phyloP scores from a whole-genome alignment of 2,888 invertebrate genomes.

The Hydrotaea diabolus region DNA sequence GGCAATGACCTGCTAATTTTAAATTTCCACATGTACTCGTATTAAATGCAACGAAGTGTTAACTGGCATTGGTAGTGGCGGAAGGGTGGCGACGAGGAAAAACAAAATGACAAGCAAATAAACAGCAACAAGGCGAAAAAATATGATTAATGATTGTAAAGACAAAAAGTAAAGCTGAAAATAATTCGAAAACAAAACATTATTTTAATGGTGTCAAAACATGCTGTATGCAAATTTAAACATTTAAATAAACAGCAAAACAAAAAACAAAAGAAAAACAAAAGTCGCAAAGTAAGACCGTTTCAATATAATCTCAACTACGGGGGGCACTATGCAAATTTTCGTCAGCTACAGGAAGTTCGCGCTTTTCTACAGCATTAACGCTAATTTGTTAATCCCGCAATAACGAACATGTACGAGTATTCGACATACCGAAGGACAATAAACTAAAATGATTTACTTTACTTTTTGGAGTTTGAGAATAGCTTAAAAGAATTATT shows the following conservation, averaged over 20 bases:
- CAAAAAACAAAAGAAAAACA: too few relatives aligned
- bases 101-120: background rate
- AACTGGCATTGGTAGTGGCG: background rate
- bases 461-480: too few relatives aligned
- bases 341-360: too few relatives aligned
- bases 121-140: background rate
- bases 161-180: background rate
- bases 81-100: background rate
- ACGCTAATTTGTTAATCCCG: too few relatives aligned
- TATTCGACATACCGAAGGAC: too few relatives aligned
- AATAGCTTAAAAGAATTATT: too few relatives aligned
- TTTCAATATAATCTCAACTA: too few relatives aligned
- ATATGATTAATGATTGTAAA: conserved; percentile 4
- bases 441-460: too few relatives aligned
- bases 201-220: background rate
- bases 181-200: background rate
- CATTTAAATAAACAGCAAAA: background rate
- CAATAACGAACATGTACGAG: too few relatives aligned
- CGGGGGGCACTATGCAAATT: too few relatives aligned
- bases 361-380: too few relatives aligned
- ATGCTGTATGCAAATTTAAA: background rate
- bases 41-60: background rate
- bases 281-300: too few relatives aligned
- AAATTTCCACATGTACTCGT: background rate
- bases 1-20: background rate